Evolutionary conservation across 1,140 invertebrate genomes (phyloP), one percentile per base, ranked within the genome.

Genomic region (Venustaconcha ellipsiformis): DNA sequence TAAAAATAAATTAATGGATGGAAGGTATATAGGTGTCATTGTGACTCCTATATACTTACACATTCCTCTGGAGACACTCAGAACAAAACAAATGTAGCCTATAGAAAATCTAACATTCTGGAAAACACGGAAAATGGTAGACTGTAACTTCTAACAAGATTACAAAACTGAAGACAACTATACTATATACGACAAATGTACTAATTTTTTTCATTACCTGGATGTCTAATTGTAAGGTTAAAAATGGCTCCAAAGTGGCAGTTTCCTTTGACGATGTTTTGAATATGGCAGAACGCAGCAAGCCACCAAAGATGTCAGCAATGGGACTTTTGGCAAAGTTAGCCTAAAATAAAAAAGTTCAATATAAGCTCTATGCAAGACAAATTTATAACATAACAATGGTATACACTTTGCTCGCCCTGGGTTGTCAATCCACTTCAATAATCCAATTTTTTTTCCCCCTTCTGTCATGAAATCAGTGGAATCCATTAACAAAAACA

Each of bases 151-250:
- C 14, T 30, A 67, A n/a, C 14, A 30, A n/a, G 1, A n/a, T n/a
- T 13, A 67, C 13, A 14, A n/a, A 17, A 37, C 14, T 14, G 2
- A 67, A 67, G 48, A 2, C n/a, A 67, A 67, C 15, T 20, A n/a
- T 23, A 20, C 8, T 18, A n/a, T 67, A 23, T 67, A 18, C 8
- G 3, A 4, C 37, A 37, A 4, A 37, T 37, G 37, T 6, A 37
- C 18, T 14, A 69, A 17, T 56, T 59, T 14, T 56, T 26, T n/a
- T 13, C 56, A 64, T 88, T 89, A 97, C 96, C 92, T 98, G 96
- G 83, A 98, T 97, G 84, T 98, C 97, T 57, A 99, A 92, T 87
- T 96, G 96, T 17, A 98, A 90, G 5, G 96, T 97, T 87, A 97
- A 97, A 90, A 98, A 99, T 6, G 97, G 96, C 89, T 98, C 95